These are phyloP conservation scores for Lepetodrilus schrolli DNA, from an alignment of 2,888 invertebrate species.

Conservation along the genomic window DNA sequence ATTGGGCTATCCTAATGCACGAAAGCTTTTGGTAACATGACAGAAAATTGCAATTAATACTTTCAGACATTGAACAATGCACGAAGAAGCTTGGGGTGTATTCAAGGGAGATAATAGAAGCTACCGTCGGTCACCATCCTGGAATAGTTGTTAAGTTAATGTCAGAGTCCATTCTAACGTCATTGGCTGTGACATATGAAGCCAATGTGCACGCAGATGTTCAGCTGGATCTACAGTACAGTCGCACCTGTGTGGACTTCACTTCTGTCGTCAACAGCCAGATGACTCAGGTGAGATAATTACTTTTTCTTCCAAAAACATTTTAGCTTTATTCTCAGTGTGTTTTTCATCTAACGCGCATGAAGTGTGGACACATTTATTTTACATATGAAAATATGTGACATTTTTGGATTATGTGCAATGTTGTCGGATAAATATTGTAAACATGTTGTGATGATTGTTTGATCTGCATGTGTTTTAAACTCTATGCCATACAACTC, in stretches of 20 bases:
- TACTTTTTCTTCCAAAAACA: not conserved
- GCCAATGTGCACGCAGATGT: not conserved
- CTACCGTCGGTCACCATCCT: not conserved
- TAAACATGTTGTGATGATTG: no score
- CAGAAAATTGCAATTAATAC: no score
- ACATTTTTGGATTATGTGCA: no score
- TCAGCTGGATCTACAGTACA: conserved; percentile 2
- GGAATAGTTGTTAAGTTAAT: not conserved
- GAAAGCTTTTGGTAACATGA: no score
- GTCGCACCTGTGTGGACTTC: conserved; percentile 11
- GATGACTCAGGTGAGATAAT: not conserved
- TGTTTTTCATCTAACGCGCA: no score
- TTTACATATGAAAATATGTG: no score
- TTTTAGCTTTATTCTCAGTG: no score
- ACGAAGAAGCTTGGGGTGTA: not conserved
- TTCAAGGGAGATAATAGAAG: not conserved
- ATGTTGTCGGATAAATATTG: no score
- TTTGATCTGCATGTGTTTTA: no score
- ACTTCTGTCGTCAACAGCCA: not conserved
- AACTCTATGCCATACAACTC: no score
- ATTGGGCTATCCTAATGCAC: no score
- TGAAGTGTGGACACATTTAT: no score
- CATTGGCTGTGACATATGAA: conserved; percentile 7
- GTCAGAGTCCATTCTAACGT: conserved; percentile 24
- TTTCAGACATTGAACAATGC: conserved; percentile 8